Base-by-base conservation (phyloP, 1,140 invertebrate genomes). In the Phenacoccus solenopsis region DNA sequence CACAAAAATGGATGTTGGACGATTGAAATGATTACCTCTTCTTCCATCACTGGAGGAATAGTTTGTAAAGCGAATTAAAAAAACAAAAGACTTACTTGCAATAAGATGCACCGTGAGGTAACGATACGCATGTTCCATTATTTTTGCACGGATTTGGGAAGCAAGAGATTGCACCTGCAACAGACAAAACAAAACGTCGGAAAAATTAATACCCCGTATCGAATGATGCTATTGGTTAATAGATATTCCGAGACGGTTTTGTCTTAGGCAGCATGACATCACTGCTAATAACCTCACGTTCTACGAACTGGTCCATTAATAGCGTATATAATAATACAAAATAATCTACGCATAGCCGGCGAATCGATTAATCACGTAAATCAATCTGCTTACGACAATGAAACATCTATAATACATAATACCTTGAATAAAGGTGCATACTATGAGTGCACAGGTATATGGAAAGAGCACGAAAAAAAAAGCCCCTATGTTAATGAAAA, bases 101-200 rank as follows among this genome's bases (percentile, higher is more conserved):
- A 78, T 85, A 86, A 28, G 86, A 88, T 78, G 90, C 87, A 72
- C 85, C 86, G 71, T 85, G 81, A 28, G 83, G 82, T 70, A 85
- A 82, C 12, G 88, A 88, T 27, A 89, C 77, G 77, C 91, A 93
- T 7, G 82, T 82, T 38, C 89, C 91, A 68, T 85, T 85, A 82
- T 92, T 91, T 77, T 89, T 88, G 79, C 91, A 93, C 2, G 90
- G 90, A 76, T 88, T 92, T 28, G 90, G 90, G 67, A 88, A 89
- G 80, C 91, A 94, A 69, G 90, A 93, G 38, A 88, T 82, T 75
- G 90, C 88, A 79, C 90, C 92, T 94, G 85, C 59, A 88, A 78
- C 75, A 74, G 75, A 73, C 67, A 72, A 25, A 49, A 70, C 16
- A 67, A 71, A 71, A 71, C 30, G n/a, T n/a, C n/a, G n/a, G n/a